A percentile compares a stretch with the other conserved stretches of the same genome.
Evolutionary conservation across 2,797 vertebrate genomes (phyloP).

Genomic region (Moxostoma hubbsi): DNA sequence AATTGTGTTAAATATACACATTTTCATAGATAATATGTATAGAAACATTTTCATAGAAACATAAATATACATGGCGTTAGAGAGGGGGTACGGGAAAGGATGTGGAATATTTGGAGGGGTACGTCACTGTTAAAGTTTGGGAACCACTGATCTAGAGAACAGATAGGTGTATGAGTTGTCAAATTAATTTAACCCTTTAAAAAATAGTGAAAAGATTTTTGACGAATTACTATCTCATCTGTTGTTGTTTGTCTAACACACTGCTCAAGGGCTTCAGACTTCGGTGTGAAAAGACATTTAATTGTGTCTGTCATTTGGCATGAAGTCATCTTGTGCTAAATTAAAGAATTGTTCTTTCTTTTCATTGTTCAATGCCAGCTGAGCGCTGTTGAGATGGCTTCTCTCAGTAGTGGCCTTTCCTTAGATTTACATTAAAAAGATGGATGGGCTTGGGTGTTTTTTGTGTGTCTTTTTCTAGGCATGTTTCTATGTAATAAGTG

Average conservation of each 20-base stretch:
- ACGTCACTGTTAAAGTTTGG: no score
- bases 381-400: constrained; percentile 47
- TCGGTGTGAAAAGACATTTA: constrained; percentile 46
- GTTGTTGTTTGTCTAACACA: constrained; percentile 20
- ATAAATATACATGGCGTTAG: no score
- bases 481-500: constrained; percentile 43
- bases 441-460: constrained; percentile 46
- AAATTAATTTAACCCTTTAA: constrained; percentile 12
- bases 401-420: constrained; percentile 49
- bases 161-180: neutral
- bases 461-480: constrained; percentile 48
- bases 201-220: neutral
- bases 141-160: neutral
- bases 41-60: no score
- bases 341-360: constrained; percentile 43
- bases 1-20: no score
- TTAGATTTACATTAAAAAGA: constrained; percentile 59
- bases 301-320: constrained; percentile 45
- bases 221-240: constrained; percentile 18
- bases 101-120: no score
- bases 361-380: constrained; percentile 45
- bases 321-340: constrained; percentile 39
- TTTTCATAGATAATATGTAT: no score
- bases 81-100: no score
- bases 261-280: constrained; percentile 30